phyloP scores from a whole-genome alignment of 2,113 vertebrate species.

The Apus apus region DNA sequence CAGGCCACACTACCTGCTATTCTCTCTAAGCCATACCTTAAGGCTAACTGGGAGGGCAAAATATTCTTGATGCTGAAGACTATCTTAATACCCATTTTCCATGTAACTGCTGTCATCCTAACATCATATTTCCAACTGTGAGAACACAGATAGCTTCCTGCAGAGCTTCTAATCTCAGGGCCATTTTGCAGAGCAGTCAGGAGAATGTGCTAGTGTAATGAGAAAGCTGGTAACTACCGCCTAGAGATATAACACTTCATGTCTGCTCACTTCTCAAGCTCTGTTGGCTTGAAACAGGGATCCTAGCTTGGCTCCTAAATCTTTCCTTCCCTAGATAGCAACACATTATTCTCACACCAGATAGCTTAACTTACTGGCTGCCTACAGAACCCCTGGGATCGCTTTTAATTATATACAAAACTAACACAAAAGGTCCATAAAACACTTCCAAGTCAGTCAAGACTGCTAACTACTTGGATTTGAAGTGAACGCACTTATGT shows the following conservation, averaged over 20 bases:
- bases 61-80: not conserved
- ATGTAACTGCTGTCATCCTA: constrained; percentile 46
- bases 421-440: constrained; percentile 46
- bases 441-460: constrained; percentile 39
- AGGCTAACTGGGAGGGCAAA: not conserved
- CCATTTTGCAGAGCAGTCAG: constrained; percentile 63
- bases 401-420: constrained; percentile 53
- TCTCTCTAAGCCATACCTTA: constrained; percentile 1
- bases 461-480: not conserved
- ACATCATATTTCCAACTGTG: constrained; percentile 41
- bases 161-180: constrained; percentile 52
- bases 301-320: constrained; percentile 42
- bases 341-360: constrained; percentile 21
- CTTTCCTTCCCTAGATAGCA: constrained; percentile 26
- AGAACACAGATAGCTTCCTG: constrained; percentile 55
- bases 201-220: constrained; percentile 23
- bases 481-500: not conserved
- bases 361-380: constrained; percentile 38
- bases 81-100: constrained; percentile 26
- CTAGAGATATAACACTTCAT: constrained; percentile 40
- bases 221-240: constrained; percentile 44
- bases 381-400: constrained; percentile 36
- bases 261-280: constrained; percentile 13
- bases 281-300: constrained; percentile 29
- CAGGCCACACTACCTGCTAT: not conserved